A percentile compares a stretch with the other conserved stretches of the same genome.
Evolutionary conservation across 2,797 vertebrate species (phyloP).

Genomic region (Sebastes taczanowskii): DNA sequence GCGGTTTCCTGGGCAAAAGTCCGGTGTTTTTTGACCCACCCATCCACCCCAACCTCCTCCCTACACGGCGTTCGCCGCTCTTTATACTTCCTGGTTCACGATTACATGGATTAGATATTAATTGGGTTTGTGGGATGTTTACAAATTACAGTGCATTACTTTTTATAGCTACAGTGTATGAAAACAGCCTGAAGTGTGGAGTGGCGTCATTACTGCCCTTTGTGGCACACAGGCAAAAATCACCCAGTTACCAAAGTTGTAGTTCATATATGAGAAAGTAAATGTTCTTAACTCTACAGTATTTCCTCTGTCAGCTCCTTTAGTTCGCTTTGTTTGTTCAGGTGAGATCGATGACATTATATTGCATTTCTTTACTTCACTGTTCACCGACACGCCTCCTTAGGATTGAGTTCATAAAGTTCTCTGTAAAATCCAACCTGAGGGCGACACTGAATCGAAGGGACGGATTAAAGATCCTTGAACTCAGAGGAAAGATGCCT

Average conservation of each 20-base stretch:
- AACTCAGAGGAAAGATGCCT: neutral
- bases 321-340: no score
- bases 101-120: no score
- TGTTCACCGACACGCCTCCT: neutral
- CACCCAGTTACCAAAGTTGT: neutral
- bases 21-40: no score
- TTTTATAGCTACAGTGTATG: neutral
- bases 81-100: no score
- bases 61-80: no score
- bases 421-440: neutral
- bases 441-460: neutral
- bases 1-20: no score
- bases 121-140: no score
- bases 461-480: neutral
- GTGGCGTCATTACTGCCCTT: neutral
- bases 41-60: no score
- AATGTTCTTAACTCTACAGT: neutral
- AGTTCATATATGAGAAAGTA: neutral
- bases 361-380: neutral
- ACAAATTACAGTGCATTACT: neutral
- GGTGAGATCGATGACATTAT: neutral
- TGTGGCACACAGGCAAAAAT: neutral
- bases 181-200: neutral
- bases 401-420: neutral
- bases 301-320: neutral